Base-by-base conservation (phyloP, 2,888 invertebrate species). In the Cristatella mucedo region DNA sequence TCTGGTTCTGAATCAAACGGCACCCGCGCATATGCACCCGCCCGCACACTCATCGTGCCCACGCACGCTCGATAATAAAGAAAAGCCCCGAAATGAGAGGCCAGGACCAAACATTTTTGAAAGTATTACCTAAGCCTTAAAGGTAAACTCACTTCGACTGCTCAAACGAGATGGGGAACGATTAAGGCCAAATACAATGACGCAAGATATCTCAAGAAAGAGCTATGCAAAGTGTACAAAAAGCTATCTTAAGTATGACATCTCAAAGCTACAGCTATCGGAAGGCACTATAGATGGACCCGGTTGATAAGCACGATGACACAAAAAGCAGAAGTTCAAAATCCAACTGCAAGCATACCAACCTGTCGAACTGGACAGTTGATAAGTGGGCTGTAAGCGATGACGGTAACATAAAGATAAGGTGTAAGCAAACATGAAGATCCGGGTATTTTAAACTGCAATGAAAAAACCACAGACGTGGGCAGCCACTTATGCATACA, bases 311-410 rank as follows among this genome's bases (percentile, higher is more conserved):
- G 32, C 15, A 16, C 9, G 15, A 32, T 9, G 11, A 13, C 15
- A 32, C 9, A 11, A n/a, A 11, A 9, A 11, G n/a, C n/a, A 26
- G 9, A 11, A 26, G 9, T 26, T 26, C n/a, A 26, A 26, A 26
- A 26, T 26, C 26, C 9, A 9, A 9, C 48, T 48, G 36, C 2
- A n/a, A 24, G 29, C 33, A 9, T 4, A 38, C 46, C 45, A 52
- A 73, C 73, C 71, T 79, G 77, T 59, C 79, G 78, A 18, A 76
- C 75, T 21, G 75, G 74, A 51, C 74, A 76, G 46, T 74, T 72
- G 52, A 77, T 73, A 63, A 80, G 77, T 39, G 81, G 80, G 11
- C 77, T 77, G 62, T 80, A 78, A 4, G 76, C 79, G 58, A 81
- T 76, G 52, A 82, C 76, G 46, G 80, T 78, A 34, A 80, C 69